Evolutionary conservation across 2,113 vertebrate species (phyloP).

Genomic region (Oceanodroma tethys): DNA sequence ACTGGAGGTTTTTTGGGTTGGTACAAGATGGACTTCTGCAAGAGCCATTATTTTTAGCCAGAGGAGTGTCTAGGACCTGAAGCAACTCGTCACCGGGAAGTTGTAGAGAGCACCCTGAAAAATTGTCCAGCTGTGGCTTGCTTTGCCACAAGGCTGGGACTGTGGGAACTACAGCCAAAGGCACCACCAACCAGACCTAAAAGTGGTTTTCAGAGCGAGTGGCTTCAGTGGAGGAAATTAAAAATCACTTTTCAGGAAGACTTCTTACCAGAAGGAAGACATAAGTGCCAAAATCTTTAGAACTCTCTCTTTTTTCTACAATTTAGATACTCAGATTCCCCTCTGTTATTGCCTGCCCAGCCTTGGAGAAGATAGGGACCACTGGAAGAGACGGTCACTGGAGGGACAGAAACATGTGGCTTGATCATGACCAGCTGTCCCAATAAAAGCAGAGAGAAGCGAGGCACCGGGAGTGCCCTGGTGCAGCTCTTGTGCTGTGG

Average conservation of each 20-base stretch:
- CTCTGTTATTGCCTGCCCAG: not conserved
- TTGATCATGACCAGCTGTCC: not conserved
- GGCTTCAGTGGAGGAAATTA: not conserved
- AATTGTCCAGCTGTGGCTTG: not conserved
- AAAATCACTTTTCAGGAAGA: not conserved
- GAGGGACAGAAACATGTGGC: not conserved
- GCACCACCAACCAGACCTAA: not conserved
- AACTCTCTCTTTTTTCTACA: not conserved
- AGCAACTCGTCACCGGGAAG: not conserved
- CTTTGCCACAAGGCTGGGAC: not conserved
- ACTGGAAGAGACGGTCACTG: not conserved
- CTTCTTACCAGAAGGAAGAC: not conserved
- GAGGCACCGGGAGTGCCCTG: not conserved
- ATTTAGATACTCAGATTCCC: not conserved
- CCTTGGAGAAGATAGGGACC: not conserved
- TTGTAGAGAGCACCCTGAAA: not conserved
- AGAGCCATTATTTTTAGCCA: not conserved
- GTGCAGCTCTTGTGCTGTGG: not conserved
- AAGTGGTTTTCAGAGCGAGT: not conserved
- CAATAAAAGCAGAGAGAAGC: not conserved
- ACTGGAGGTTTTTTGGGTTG: fast-evolving
- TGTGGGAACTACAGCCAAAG: not conserved
- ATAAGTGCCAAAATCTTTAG: not conserved
- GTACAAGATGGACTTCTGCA: not conserved
- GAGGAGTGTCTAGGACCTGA: not conserved